Evolutionary conservation across 2,113 vertebrate species (phyloP), one percentile per base, ranked within the genome.

Genomic region (Malurus alboscapulatus): DNA sequence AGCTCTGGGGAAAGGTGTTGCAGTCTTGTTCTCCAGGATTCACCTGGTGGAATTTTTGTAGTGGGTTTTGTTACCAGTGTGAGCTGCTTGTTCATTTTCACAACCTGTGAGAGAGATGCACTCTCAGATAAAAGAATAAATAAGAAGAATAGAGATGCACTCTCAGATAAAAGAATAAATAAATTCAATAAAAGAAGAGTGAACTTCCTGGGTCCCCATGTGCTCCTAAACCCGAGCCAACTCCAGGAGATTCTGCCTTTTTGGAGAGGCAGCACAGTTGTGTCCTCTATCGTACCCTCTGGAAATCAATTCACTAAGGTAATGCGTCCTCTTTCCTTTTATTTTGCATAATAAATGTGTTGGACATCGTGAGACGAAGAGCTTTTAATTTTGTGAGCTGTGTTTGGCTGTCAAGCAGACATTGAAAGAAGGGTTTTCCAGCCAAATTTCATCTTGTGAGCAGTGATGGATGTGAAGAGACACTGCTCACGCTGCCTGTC

Each of bases 371-470:
- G 63, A 88, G 45, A 67, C 66, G 55, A 85, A 84, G 53, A 87
- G 65, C 45, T 90, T 95, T 93, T 90, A 72, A 88, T 89, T 87
- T 66, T 87, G 22, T 42, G 63, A 59, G 63, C 69, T 67, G 51
- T 78, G n/a, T 26, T 89, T 96, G 59, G 32, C 74, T 94, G 72
- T 90, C 84, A 87, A 71, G 69, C 67, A 92, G 84, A 38, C 76
- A 83, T 85, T 84, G 53, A 71, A 96, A 81, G 13, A 67, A 85
- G 44, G 93, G 81, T 68, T 94, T 95, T 95, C 74, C 50, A 94
- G 62, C 76, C 86, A 88, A 80, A 88, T 26, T 92, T 34, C 42
- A 40, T 84, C 90, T 94, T 42, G 76, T 91, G 63, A 62, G 72
- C 55, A 63, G 72, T 68, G 88, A 82, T 95, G 76, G 82, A 89